Evolutionary conservation across 2,797 vertebrate genomes (phyloP).

Genomic region (Cryptoblepharus egeriae): DNA sequence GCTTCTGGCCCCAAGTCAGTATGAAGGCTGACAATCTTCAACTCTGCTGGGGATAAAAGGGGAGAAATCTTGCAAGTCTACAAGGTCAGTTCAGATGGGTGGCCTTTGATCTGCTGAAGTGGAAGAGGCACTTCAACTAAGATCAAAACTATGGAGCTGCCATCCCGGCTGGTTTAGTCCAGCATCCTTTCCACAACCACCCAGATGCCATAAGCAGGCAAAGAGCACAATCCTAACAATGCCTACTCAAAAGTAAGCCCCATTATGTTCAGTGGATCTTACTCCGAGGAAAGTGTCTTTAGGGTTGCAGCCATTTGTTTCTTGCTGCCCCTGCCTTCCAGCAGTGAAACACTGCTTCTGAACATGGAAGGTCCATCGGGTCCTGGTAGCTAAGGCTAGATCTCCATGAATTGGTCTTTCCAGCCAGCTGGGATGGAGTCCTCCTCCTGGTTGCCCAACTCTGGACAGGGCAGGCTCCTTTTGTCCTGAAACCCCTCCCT

Average conservation of each 20-base stretch:
- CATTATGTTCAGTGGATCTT: too few species aligned
- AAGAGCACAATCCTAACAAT: too few species aligned
- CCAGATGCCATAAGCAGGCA: too few species aligned
- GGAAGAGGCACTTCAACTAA: neutral
- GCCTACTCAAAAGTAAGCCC: too few species aligned
- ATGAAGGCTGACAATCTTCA: too few species aligned
- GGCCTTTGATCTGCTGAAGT: neutral
- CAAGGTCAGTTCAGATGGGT: neutral
- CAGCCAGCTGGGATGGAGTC: neutral
- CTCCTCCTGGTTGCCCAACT: too few species aligned
- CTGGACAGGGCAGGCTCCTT: conserved; percentile 11
- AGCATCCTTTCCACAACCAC: too few species aligned
- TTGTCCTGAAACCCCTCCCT: conserved; percentile 29
- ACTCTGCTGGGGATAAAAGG: neutral
- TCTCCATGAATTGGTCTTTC: too few species aligned
- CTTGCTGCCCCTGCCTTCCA: too few species aligned
- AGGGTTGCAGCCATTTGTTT: too few species aligned
- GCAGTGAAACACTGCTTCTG: neutral
- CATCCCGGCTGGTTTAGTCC: neutral
- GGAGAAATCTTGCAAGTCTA: neutral
- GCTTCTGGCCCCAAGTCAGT: neutral
- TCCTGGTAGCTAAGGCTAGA: too few species aligned
- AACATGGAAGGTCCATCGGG: neutral
- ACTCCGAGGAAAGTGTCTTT: too few species aligned
- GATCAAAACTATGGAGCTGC: neutral